A percentile compares a stretch with the other conserved stretches of the same genome.
phyloP scores from a whole-genome alignment of 2,797 vertebrate species.

The Prionace glauca region DNA sequence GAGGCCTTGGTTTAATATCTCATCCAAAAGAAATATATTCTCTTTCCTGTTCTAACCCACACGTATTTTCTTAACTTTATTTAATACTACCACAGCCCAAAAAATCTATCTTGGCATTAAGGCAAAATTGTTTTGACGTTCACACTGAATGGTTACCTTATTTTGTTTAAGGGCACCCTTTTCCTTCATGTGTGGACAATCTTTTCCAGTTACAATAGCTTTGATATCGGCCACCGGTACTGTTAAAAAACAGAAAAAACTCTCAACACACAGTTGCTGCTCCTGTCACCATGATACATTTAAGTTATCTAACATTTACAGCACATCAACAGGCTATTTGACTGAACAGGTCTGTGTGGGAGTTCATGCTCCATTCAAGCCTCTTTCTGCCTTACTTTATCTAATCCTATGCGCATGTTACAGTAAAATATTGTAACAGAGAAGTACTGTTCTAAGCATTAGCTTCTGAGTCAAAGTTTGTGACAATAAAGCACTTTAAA shows the following conservation, averaged over 20 bases:
- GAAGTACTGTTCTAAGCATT: background rate
- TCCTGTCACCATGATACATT: background rate
- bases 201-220: conserved; percentile 95
- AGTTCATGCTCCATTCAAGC: background rate
- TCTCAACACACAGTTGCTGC: background rate
- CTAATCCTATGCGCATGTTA: background rate
- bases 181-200: conserved; percentile 99
- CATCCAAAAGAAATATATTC: background rate
- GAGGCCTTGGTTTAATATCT: background rate
- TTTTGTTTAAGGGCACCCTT: conserved; percentile 98
- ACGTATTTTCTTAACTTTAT: background rate
- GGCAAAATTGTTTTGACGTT: background rate
- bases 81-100: background rate
- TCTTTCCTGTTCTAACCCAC: background rate
- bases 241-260: conserved; percentile 48
- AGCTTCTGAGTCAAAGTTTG: background rate
- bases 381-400: background rate
- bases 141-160: conserved; percentile 66
- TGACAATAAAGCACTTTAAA: background rate
- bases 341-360: background rate
- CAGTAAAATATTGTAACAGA: background rate
- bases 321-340: background rate
- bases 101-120: background rate
- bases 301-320: background rate
- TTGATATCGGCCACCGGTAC: conserved; percentile 99